phyloP scores from a whole-genome alignment of 1,140 invertebrate genomes.

The Drosophila ogumai region DNA sequence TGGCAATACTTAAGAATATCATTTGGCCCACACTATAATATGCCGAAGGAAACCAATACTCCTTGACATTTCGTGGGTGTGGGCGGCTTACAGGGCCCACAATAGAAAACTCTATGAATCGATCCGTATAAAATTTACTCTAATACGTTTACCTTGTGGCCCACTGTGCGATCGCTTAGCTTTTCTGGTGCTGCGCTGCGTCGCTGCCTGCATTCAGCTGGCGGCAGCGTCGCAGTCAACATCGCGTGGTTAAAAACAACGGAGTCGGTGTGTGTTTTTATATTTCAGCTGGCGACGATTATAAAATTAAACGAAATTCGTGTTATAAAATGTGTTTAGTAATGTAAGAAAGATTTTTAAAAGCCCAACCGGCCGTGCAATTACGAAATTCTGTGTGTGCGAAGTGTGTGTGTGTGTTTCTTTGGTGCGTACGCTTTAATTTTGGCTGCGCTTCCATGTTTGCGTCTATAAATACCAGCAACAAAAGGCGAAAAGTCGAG shows the following conservation, averaged over 20 bases:
- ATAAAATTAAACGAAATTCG: conserved; percentile 27
- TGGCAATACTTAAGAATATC: background rate
- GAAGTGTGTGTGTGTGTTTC: conserved; percentile 37
- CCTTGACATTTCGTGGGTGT: background rate
- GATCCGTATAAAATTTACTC: too few relatives aligned
- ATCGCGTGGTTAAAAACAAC: conserved; percentile 40
- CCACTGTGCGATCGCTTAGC: conserved; percentile 40
- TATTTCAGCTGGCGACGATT: conserved; percentile 18
- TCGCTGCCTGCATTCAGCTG: conserved; percentile 35
- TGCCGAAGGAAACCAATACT: background rate
- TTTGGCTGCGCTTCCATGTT: conserved; percentile 62
- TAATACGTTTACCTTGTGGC: background rate
- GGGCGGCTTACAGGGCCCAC: background rate
- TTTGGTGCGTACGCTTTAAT: conserved; percentile 37
- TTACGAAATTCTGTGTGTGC: conserved; percentile 67
- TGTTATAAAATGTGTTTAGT: conserved; percentile 41
- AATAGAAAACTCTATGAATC: background rate
- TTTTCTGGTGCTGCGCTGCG: conserved; percentile 27
- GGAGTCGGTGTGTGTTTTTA: conserved; percentile 33
- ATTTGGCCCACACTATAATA: too few relatives aligned
- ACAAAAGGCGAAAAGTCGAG: conserved; percentile 39
- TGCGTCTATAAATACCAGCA: conserved; percentile 68
- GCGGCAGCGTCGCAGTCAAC: conserved; percentile 65
- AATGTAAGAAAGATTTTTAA: conserved; percentile 33
- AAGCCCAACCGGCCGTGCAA: conserved; percentile 51